Percentiles rank a stretch among this genome's conserved stretches.
These are phyloP conservation scores for Andricus grossulariae DNA, from an alignment of 1,140 invertebrate genomes.

Conservation along the genomic window DNA sequence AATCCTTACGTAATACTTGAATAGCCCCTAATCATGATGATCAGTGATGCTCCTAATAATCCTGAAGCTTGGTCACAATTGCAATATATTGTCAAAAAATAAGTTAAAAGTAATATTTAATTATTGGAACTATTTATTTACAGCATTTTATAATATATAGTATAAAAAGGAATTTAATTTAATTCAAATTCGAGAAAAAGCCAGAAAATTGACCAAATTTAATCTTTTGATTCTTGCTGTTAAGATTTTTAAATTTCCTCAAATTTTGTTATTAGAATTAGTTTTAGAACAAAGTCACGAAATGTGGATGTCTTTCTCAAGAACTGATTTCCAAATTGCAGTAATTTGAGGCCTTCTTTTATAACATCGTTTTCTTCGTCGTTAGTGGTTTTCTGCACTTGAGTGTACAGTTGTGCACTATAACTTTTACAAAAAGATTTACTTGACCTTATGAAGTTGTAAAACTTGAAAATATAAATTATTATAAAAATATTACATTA, in stretches of 20 bases:
- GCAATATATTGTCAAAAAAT: no score
- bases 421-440: background rate
- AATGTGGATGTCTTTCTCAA: slow-evolving; percentile 5
- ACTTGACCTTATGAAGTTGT: slow-evolving; percentile 10
- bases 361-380: background rate
- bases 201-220: no score
- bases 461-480: slow-evolving; percentile 13
- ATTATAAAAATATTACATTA: slow-evolving; percentile 23
- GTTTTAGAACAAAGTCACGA: background rate
- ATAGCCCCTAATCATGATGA: no score
- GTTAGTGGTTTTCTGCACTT: slow-evolving; percentile 1
- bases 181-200: no score
- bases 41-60: no score
- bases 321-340: background rate
- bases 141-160: no score
- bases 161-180: no score
- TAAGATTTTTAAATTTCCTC: background rate
- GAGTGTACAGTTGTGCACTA: background rate
- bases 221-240: background rate
- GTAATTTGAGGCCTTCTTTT: background rate
- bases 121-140: no score
- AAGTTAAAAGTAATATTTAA: no score
- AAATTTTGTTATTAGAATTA: background rate
- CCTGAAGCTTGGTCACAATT: no score
- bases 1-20: no score